Base-by-base conservation (phyloP, 1,140 invertebrate species). In the Papilio polyxenes region DNA sequence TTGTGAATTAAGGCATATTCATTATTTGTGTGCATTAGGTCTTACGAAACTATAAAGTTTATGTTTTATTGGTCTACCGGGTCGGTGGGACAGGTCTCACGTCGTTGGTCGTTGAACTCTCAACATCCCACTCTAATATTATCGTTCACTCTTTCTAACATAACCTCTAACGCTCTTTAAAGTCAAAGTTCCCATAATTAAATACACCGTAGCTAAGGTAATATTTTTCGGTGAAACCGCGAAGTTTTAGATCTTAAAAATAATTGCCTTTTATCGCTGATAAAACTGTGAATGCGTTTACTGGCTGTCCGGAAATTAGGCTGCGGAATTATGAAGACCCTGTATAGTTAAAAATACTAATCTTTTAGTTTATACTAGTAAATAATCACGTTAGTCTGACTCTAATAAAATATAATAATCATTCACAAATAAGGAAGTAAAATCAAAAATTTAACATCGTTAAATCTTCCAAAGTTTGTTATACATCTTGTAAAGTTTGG, bases 51-150 rank as follows among this genome's bases (percentile, higher is more conserved):
- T 84, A 82, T 83, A 59, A 82, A 77, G 85, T 87, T 83, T 84
- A 83, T 87, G 85, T 86, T 89, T 90, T 88, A 90, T 65, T 86
- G 82, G 85, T 88, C 85, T 81, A 89, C 86, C 87, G 86, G 87
- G 85, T 82, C 85, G 85, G 85, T 85, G 84, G 65, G 84, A 87
- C 89, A 87, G 88, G 85, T 86, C 83, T 65, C 76, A 79, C 13
- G 13, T 53, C 37, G 78, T 62, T 79, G 87, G 81, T 86, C 83
- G 80, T 84, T 85, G 82, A 87, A 84, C 87, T 78, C 79, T 75
- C 23, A 75, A 82, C 81, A 51, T 85, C 82, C 82, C 79, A 59
- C 51, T 87, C 85, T 86, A 86, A 83, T 79, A 79, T 62, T 84
- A 83, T 83, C 83, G 81, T 84, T 81, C 82, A 74, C 82, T 84